phyloP scores from a whole-genome alignment of 1,140 invertebrate genomes.

The Eulimnadia texana region DNA sequence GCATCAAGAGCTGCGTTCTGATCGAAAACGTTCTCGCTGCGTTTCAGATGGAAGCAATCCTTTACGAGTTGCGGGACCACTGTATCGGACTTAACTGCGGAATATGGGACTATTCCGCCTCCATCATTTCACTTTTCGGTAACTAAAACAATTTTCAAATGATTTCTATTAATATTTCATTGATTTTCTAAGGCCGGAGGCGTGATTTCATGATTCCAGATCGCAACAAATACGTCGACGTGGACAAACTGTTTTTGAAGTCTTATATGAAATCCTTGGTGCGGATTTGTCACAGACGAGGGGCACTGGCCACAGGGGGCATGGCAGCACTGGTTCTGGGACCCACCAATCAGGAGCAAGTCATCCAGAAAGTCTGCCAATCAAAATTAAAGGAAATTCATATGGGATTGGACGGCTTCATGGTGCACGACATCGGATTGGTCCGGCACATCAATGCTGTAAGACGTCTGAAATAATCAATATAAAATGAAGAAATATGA shows the following conservation, averaged over 20 bases:
- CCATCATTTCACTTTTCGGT: slow-evolving; percentile 52
- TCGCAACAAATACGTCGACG: slow-evolving; percentile 49
- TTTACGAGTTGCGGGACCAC: slow-evolving; percentile 47
- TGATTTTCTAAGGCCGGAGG: slow-evolving; percentile 31
- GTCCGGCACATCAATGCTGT: slow-evolving; percentile 43
- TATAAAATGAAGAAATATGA: no score
- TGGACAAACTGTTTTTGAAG: slow-evolving; percentile 44
- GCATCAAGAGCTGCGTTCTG: slow-evolving; percentile 53
- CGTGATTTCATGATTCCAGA: slow-evolving; percentile 47
- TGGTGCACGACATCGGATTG: slow-evolving; percentile 48
- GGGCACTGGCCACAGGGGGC: slow-evolving; percentile 49
- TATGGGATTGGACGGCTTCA: slow-evolving; percentile 49
- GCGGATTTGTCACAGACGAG: slow-evolving; percentile 41
- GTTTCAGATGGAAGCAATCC: slow-evolving; percentile 53
- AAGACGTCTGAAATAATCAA: slow-evolving; percentile 22
- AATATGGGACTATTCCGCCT: slow-evolving; percentile 60
- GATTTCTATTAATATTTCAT: background rate
- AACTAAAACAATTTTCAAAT: slow-evolving; percentile 19
- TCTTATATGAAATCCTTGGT: slow-evolving; percentile 46
- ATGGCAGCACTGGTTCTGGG: slow-evolving; percentile 45
- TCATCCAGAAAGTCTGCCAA: slow-evolving; percentile 22
- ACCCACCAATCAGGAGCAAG: background rate
- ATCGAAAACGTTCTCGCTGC: slow-evolving; percentile 54
- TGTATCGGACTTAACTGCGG: slow-evolving; percentile 56
- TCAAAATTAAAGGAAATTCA: slow-evolving; percentile 41